phyloP scores from a whole-genome alignment of 2,888 invertebrate genomes.

The Phytoseiulus persimilis region DNA sequence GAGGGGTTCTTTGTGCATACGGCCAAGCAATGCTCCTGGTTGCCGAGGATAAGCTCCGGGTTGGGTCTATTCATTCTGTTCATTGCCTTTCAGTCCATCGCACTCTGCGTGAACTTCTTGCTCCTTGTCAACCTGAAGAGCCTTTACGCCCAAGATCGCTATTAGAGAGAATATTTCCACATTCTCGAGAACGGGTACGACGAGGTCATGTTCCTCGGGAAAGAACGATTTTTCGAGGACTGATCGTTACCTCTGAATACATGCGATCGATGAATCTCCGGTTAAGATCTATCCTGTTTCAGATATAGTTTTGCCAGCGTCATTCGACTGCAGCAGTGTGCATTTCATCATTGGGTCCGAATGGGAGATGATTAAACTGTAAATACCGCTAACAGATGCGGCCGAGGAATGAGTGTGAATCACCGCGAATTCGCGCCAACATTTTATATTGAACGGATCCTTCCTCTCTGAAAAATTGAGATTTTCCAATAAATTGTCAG shows the following conservation, averaged over 20 bases:
- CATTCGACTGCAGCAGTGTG: neutral
- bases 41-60: no score
- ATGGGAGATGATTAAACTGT: neutral
- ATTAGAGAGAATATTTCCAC: neutral
- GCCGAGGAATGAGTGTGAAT: neutral
- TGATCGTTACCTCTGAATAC: no score
- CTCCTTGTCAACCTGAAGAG: slow-evolving; percentile 18
- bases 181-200: neutral
- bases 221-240: no score
- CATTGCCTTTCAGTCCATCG: neutral
- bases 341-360: neutral
- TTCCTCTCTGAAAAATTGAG: neutral
- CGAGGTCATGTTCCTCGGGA: no score
- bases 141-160: slow-evolving; percentile 9
- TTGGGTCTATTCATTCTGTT: neutral
- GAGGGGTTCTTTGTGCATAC: no score
- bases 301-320: neutral
- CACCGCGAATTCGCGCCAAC: neutral
- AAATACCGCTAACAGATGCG: neutral
- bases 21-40: no score
- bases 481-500: neutral
- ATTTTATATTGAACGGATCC: neutral
- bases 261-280: no score
- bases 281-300: neutral
- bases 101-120: slow-evolving; percentile 21